These are phyloP conservation scores for Xylocopa sonorina DNA, from an alignment of 1,140 invertebrate species.

Conservation along the genomic window DNA sequence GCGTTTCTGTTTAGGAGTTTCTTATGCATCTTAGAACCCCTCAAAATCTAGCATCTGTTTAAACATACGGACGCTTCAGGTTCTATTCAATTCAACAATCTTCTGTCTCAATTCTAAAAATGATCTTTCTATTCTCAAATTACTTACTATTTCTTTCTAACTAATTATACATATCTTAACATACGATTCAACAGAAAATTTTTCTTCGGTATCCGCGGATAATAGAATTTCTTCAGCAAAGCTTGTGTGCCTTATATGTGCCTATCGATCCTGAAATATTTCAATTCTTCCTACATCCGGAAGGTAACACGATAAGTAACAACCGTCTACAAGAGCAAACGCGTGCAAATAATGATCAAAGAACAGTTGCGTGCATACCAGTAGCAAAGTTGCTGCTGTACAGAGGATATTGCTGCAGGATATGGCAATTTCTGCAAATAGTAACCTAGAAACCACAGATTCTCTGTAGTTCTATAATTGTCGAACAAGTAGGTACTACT, in stretches of 20 bases:
- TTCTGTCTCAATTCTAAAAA: too few relatives aligned
- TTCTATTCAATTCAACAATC: not conserved
- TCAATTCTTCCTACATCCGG: not conserved
- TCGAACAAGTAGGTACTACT: not conserved
- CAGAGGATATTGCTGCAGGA: not conserved
- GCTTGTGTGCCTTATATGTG: not conserved
- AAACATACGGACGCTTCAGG: not conserved
- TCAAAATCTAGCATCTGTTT: not conserved
- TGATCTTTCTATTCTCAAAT: too few relatives aligned
- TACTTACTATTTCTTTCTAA: too few relatives aligned
- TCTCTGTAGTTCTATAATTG: too few relatives aligned
- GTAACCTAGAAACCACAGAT: not conserved
- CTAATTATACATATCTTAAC: too few relatives aligned
- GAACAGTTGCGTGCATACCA: constrained; percentile 19
- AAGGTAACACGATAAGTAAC: not conserved
- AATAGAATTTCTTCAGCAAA: not conserved
- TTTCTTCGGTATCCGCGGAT: not conserved
- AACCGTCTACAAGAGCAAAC: too few relatives aligned
- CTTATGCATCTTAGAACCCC: not conserved
- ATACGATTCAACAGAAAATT: too few relatives aligned
- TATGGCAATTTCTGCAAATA: constrained; percentile 2
- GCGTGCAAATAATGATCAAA: constrained; percentile 26
- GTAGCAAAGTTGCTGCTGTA: not conserved
- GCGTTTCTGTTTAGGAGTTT: not conserved
- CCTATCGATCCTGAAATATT: constrained; percentile 4